Evolutionary conservation across 2,888 invertebrate species (phyloP).

Genomic region (Drosophila fungiperda): DNA sequence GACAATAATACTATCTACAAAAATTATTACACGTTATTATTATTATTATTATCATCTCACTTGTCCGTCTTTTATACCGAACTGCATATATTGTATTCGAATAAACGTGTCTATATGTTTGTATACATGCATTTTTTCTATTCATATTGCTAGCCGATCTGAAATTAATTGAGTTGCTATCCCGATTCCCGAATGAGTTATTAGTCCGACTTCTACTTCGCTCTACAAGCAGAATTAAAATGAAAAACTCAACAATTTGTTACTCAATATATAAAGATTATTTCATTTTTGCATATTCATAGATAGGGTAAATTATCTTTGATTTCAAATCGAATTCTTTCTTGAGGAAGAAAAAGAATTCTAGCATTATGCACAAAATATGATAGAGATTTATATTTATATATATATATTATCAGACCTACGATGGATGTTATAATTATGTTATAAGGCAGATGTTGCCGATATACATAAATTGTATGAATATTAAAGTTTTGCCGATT

Average conservation of each 20-base stretch:
- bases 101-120: constrained; percentile 46
- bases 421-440: neutral
- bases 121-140: neutral
- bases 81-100: constrained; percentile 65
- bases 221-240: neutral
- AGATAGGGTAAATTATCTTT: neutral
- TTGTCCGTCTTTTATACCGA: constrained; percentile 65
- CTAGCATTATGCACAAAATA: neutral
- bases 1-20: constrained; percentile 24
- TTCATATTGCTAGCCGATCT: neutral
- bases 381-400: neutral
- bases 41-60: constrained; percentile 42
- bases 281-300: neutral
- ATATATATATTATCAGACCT: neutral
- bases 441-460: neutral
- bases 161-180: too few relatives aligned
- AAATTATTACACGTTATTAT: constrained; percentile 15
- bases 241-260: neutral
- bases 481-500: neutral
- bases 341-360: neutral
- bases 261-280: neutral
- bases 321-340: neutral
- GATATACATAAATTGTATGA: neutral
- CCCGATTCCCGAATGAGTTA: too few relatives aligned
- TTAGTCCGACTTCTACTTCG: neutral